Evolutionary conservation across 2,888 invertebrate species (phyloP), one percentile per base, ranked within the genome.

Genomic region (Anoncus sp.): DNA sequence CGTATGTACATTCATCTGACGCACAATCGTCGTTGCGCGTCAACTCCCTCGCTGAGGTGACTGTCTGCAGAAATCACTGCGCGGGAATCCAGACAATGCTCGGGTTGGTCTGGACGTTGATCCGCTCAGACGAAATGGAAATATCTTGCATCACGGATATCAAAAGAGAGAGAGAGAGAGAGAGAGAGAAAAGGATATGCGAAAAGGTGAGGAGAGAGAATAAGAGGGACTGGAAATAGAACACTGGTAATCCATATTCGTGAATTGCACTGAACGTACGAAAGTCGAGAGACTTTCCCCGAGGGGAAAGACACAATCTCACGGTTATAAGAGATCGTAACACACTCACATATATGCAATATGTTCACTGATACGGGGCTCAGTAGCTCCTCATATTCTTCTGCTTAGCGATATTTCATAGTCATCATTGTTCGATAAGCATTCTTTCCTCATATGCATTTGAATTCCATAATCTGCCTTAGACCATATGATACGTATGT

Each of bases 81-180:
- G 49, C 49, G 57, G 71, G 57, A 67, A 67, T 51, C 65, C 67
- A 67, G 78, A 78, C 78, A 78, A 78, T 78, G 71, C 43, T 35
- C 31, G 51, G 59, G 40, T 70, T 47, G 67, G 57, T 74, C 53
- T 49, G 78, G 75, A 72, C 71, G 70, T 63, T 75, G 75, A 78
- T 78, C 78, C 78, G 75, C 78, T 78, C 78, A 78, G 78, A 78
- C 78, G 71, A 72, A 67, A 78, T 75, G 78, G 71, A 78, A 78
- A 78, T 74, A 74, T 75, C 78, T 75, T 71, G 78, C 75, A 75
- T 51, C 60, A 67, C 71, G 62, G 20, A 70, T 69, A 75, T 72
- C 62, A 59, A 45, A 16, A 63, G 49, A 40, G 18, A 20, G 40
- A 38, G 12, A 31, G 51, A 43, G 24, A 43, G 59, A 66, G 45